Evolutionary conservation across 2,888 invertebrate genomes (phyloP), one percentile per base, ranked within the genome.

Genomic region (Ennomos erosarius): DNA sequence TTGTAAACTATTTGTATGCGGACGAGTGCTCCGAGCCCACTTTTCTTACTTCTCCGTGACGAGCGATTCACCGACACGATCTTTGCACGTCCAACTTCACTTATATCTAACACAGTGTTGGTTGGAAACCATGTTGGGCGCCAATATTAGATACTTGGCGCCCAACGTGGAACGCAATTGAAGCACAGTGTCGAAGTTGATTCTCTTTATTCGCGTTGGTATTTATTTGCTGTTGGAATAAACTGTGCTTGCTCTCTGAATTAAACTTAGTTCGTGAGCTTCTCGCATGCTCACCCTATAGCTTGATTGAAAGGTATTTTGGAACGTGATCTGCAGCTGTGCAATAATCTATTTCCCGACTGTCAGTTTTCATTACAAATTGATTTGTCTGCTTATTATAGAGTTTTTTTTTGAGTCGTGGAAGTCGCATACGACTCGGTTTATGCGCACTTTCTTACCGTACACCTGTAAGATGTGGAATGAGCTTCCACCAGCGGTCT

Each of bases 1-100:
- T 93, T 93, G 89, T 89, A 87, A 90, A 87, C 90, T 87, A 93
- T 93, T 93, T 92, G 93, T 93, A 93, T 93, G 93, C 93, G 85
- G 82, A 79, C 75, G 84, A 73, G 87, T 75, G 79, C 74, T 71
- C 79, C 73, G 58, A 70, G 79, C 85, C 87, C 90, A 91, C 90
- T 91, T 89, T 88, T 92, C 90, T 90, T 89, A 83, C 85, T 90
- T 84, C 75, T 69, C 79, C 73, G 81, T 87, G 92, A 90, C 88
- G 87, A 88, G 82, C 76, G 76, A 76, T 75, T 72, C 72, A 71
- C 48, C 50, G 60, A 55, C 61, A 55, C 59, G 64, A 78, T 79
- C 76, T 80, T 68, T 65, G 66, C 55, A 59, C 62, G 73, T 70
- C 76, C 75, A 74, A 64, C 70, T 69, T 67, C 58, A 55, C 64